Base-by-base conservation (phyloP, 2,797 vertebrate species). In the Sparidentex hasta region DNA sequence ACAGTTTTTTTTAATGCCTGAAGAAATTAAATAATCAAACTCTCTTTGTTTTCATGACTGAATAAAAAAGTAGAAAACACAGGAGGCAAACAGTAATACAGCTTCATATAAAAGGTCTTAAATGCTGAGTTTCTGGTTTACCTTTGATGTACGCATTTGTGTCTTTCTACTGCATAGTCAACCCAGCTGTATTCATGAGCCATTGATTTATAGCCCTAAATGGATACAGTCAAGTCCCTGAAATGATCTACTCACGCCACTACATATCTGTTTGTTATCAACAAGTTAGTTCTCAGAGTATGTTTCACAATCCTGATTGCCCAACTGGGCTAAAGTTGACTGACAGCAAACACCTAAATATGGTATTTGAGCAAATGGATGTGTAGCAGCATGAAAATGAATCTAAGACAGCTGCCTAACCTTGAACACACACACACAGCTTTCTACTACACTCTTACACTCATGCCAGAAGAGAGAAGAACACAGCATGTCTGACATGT, bases 301-400 rank as follows among this genome's bases (percentile, higher is more conserved):
- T 41, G 25, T 78, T 50, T 73, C 43, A 62, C 27, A 54, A 41
- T 51, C 8, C 11, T 43, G 16, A 50, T 23, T 75, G 46, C 1
- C 13, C 38, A 77, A 78, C 67, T 48, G 21, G 52, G 44, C 9
- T 7, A 23, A 4, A 71, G 62, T 23, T 71, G n/a, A 16, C n/a
- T 3, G 18, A 29, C 41, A 43, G 18, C 20, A 48, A 56, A 68
- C 57, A 23, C 14, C 44, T 8, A 54, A 14, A 8, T 0, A 2
- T 33, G 9, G 47, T 5, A 47, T 55, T 62, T 43, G 18, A 33
- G 52, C 41, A 68, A 69, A 20, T 11, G 11, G 9, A 29, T 58
- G 11, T 51, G 55, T 11, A 13, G 52, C 1, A 43, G 14, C 8
- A 57, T n/a, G 12, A 55, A 33, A 13, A 50, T 38, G 12, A 51